A percentile compares a stretch with the other conserved stretches of the same genome.
Evolutionary conservation across 2,113 vertebrate genomes (phyloP).

Genomic region (Oncorhynchus nerka): DNA sequence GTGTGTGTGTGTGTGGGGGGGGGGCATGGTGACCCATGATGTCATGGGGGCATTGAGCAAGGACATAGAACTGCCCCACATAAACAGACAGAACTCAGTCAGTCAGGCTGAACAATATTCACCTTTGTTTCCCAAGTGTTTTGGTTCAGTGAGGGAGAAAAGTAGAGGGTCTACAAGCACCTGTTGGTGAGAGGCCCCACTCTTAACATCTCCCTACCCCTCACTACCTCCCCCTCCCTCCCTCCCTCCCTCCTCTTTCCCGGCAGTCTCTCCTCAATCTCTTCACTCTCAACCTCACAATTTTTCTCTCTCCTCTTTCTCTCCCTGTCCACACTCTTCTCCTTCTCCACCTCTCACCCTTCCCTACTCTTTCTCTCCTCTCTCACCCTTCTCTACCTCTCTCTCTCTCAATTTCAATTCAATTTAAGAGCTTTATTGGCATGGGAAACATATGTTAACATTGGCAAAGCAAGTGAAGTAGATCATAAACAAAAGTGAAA

Average conservation of each 20-base stretch:
- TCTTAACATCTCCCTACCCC: not conserved
- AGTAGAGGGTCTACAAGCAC: not conserved
- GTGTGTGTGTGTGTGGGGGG: slow-evolving; percentile 18
- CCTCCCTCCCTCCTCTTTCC: not conserved
- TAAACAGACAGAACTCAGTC: slow-evolving; percentile 30
- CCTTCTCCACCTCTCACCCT: not conserved
- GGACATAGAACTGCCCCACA: slow-evolving; percentile 17
- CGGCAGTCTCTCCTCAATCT: not conserved
- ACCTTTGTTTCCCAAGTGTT: slow-evolving; percentile 5
- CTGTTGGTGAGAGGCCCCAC: slow-evolving; percentile 4
- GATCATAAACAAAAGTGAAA: no score
- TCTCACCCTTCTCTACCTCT: slow-evolving; percentile 11
- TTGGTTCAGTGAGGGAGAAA: not conserved
- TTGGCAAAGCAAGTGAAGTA: no score
- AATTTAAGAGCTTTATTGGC: not conserved
- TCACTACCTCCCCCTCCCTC: not conserved
- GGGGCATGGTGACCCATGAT: not conserved
- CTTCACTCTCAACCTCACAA: not conserved
- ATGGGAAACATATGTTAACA: no score
- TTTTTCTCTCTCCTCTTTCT: slow-evolving; percentile 5
- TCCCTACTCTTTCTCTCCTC: not conserved
- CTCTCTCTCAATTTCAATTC: slow-evolving; percentile 5
- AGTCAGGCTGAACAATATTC: slow-evolving; percentile 1
- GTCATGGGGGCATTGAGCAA: slow-evolving; percentile 2
- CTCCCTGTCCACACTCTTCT: not conserved